Evolutionary conservation across 2,797 vertebrate species (phyloP).

Genomic region (Acipenser transmontanus): DNA sequence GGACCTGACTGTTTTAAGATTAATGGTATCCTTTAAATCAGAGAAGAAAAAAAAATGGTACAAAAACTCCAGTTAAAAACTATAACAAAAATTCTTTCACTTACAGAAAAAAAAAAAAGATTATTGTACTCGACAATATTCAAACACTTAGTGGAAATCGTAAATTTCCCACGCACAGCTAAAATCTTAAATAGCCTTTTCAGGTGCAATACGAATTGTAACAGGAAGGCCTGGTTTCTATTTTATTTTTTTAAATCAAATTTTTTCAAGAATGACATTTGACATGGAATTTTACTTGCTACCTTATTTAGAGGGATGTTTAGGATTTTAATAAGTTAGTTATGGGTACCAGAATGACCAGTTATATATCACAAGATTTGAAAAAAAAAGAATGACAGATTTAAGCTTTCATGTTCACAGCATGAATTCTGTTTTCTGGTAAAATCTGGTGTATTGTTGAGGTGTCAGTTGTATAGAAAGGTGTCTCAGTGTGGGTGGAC

Average conservation of each 20-base stretch:
- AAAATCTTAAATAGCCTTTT: slow-evolving; percentile 33
- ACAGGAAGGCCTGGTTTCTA: too few relatives aligned
- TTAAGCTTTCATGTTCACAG: too few relatives aligned
- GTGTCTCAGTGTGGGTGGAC: too few relatives aligned
- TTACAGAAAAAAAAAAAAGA: slow-evolving; percentile 34
- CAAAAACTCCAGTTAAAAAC: slow-evolving; percentile 33
- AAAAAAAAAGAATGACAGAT: too few relatives aligned
- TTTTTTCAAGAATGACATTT: neutral
- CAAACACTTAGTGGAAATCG: slow-evolving; percentile 18
- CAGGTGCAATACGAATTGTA: slow-evolving; percentile 43
- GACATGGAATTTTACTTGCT: too few relatives aligned
- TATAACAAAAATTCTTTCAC: slow-evolving; percentile 36
- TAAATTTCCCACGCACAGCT: slow-evolving; percentile 45
- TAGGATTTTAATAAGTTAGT: too few relatives aligned
- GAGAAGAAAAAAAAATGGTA: slow-evolving; percentile 31
- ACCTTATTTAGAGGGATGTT: too few relatives aligned
- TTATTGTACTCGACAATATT: slow-evolving; percentile 49
- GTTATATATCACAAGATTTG: too few relatives aligned
- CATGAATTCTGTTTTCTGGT: too few relatives aligned
- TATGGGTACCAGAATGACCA: too few relatives aligned
- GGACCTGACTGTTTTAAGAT: slow-evolving; percentile 50
- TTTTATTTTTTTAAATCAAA: slow-evolving; percentile 31
- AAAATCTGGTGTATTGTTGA: too few relatives aligned
- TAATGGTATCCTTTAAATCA: slow-evolving; percentile 51
- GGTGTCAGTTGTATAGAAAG: too few relatives aligned